Conservation (phyloP, 2,888 invertebrate genomes). For the Diadegma fenestrale region DNA sequence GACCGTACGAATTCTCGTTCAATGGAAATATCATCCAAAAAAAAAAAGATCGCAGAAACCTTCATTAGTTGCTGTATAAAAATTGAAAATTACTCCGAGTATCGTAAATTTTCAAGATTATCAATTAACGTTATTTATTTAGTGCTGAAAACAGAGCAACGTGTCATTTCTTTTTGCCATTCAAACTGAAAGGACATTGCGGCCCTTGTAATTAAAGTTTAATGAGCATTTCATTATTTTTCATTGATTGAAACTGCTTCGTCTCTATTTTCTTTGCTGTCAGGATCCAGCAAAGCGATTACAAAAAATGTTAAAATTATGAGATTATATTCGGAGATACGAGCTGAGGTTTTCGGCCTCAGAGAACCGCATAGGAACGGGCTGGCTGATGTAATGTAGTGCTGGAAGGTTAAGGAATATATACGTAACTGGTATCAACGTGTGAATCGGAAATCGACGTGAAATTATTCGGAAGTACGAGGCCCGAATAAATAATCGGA, state of each 20-base stretch:
- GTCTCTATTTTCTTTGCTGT: neutral
- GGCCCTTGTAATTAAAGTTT: neutral
- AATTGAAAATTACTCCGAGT: neutral
- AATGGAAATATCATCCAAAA: neutral
- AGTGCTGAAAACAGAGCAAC: neutral
- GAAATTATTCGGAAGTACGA: conserved; percentile 48
- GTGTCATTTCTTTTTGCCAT: neutral
- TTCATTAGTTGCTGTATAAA: neutral
- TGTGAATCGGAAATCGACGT: conserved; percentile 56
- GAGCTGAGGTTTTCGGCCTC: neutral
- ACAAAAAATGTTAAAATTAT: neutral
- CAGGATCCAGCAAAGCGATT: neutral
- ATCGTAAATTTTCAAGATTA: neutral
- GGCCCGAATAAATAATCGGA: conserved; percentile 49
- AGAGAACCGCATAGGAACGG: neutral
- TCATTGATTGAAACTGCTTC: neutral
- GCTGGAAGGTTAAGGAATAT: neutral
- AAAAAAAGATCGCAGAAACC: neutral
- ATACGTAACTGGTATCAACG: conserved; percentile 26
- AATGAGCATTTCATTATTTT: neutral
- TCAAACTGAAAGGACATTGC: neutral
- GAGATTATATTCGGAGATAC: neutral
- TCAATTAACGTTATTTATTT: neutral
- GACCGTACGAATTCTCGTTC: conserved; percentile 9
- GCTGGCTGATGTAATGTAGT: neutral